A percentile compares a stretch with the other conserved stretches of the same genome.
These are phyloP conservation scores for Lophotis ruficrista DNA, from an alignment of 2,113 vertebrate genomes.

Conservation along the genomic window DNA sequence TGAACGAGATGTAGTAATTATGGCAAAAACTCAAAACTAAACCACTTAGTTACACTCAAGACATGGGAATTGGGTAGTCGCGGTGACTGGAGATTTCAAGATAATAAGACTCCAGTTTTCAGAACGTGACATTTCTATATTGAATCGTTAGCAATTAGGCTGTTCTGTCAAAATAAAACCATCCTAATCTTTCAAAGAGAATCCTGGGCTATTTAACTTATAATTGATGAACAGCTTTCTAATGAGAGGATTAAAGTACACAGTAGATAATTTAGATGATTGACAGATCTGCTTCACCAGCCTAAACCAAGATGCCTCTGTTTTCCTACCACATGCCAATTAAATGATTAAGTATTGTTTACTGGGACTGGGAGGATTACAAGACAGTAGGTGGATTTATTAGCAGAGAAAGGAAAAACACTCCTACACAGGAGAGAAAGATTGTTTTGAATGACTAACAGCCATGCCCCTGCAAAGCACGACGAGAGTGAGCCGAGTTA, in stretches of 20 bases:
- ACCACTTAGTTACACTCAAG: neutral
- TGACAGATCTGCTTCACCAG: neutral
- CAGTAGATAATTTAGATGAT: neutral
- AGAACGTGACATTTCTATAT: neutral
- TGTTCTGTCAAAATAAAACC: conserved; percentile 1
- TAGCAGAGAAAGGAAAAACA: conserved; percentile 58
- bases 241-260: conserved; percentile 16
- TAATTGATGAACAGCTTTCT: conserved; percentile 34
- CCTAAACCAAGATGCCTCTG: neutral
- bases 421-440: conserved; percentile 22
- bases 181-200: conserved; percentile 1
- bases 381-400: conserved; percentile 62
- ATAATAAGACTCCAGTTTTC: neutral
- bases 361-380: conserved; percentile 7
- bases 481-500: neutral
- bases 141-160: neutral
- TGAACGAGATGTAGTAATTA: neutral
- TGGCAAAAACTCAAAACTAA: neutral
- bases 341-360: conserved; percentile 25
- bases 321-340: conserved; percentile 4
- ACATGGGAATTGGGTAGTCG: neutral
- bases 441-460: conserved; percentile 48
- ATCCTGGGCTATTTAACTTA: conserved; percentile 7
- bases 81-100: neutral
- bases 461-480: neutral